Evolutionary conservation across 2,797 vertebrate species (phyloP).

Genomic region (Otolemur crassicaudatus): DNA sequence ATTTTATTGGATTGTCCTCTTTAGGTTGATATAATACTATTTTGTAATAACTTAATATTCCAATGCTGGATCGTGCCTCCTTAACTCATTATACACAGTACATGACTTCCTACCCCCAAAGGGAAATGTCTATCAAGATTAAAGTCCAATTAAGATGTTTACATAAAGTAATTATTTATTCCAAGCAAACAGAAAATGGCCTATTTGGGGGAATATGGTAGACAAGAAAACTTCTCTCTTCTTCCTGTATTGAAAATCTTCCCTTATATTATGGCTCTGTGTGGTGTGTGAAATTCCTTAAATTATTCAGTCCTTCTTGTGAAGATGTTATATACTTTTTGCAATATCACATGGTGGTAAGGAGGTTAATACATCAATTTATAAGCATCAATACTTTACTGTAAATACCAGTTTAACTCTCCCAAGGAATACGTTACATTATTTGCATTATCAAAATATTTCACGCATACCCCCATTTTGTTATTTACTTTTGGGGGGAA

Average conservation of each 20-base stretch:
- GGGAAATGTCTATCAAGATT: neutral
- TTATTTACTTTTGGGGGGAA: neutral
- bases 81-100: neutral
- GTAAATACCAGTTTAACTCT: neutral
- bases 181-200: neutral
- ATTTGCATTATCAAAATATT: neutral
- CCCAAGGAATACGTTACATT: neutral
- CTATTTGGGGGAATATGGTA: neutral
- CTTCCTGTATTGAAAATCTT: neutral
- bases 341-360: neutral
- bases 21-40: neutral
- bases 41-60: neutral
- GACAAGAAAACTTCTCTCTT: neutral
- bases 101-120: neutral
- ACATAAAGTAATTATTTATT: neutral
- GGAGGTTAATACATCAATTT: neutral
- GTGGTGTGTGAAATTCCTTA: neutral
- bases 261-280: neutral
- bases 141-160: neutral
- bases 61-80: neutral
- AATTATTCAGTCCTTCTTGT: neutral
- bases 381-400: neutral
- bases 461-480: neutral
- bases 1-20: neutral
- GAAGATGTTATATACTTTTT: neutral